Conservation (phyloP, 2,888 invertebrate species). For the Frankliniella intonsa region DNA sequence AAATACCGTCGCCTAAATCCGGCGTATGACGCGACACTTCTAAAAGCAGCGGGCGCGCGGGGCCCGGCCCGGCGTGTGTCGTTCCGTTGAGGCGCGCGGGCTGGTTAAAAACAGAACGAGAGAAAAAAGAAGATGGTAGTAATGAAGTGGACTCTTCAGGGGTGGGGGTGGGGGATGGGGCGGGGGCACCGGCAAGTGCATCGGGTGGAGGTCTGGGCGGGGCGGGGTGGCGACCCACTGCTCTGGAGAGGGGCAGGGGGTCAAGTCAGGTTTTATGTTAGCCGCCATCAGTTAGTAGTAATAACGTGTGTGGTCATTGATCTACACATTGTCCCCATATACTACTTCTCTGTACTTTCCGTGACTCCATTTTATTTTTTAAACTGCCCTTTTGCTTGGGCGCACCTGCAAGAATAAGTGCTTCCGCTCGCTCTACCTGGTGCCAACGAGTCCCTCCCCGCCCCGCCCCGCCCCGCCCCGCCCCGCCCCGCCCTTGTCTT, state of each 20-base stretch:
- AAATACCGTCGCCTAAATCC: slow-evolving; percentile 3
- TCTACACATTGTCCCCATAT: not conserved
- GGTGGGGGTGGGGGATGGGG: not conserved
- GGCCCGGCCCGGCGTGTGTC: not conserved
- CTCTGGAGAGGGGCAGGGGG: not conserved
- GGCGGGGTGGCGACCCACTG: not conserved
- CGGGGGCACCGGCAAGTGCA: not conserved
- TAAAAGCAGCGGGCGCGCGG: not conserved
- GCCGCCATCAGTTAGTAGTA: no score
- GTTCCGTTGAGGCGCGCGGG: not conserved
- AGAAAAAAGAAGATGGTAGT: not conserved
- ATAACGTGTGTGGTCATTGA: not conserved
- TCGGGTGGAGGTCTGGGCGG: not conserved
- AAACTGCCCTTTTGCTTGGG: no score
- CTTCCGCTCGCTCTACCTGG: no score
- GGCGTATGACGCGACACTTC: slow-evolving; percentile 16
- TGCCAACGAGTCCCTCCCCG: no score
- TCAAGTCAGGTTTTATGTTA: not conserved
- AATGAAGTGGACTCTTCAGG: not conserved
- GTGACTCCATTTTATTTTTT: no score
- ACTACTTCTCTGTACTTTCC: no score
- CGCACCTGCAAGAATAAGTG: no score
- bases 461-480: no score
- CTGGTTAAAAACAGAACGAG: not conserved
- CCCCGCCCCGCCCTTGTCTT: no score